These are phyloP conservation scores for Adelphocoris suturalis DNA, from an alignment of 2,888 invertebrate genomes.

Conservation along the genomic window DNA sequence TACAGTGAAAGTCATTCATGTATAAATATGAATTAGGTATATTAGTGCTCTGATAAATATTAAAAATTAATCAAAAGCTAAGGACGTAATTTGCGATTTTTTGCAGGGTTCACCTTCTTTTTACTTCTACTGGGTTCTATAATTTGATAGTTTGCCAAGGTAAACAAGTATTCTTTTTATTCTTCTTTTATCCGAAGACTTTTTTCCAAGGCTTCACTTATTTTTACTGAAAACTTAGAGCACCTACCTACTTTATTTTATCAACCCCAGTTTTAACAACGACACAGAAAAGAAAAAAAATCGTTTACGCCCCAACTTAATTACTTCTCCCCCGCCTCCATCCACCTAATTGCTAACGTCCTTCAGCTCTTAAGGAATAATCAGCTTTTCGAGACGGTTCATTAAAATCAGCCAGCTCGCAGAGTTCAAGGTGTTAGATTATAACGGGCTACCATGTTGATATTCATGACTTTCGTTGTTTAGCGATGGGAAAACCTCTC, in stretches of 20 bases:
- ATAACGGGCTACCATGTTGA: constrained; percentile 2
- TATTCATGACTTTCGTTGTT: constrained; percentile 43
- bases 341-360: constrained; percentile 7
- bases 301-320: constrained; percentile 12
- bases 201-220: not conserved
- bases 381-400: constrained; percentile 14
- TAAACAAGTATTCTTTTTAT: not conserved
- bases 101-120: no score
- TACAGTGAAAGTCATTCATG: no score
- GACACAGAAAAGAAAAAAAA: not conserved
- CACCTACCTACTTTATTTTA: not conserved
- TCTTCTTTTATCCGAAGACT: not conserved
- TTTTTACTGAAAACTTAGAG: not conserved
- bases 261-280: not conserved
- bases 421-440: constrained; percentile 7
- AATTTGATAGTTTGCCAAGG: no score
- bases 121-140: no score
- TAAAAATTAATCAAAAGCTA: no score
- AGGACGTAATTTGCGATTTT: no score
- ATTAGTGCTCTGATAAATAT: no score
- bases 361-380: not conserved
- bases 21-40: no score
- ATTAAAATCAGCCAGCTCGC: constrained; percentile 49
- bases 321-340: not conserved
- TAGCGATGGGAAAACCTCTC: no score